Evolutionary conservation across 2,113 vertebrate species (phyloP).

Genomic region (Zeus faber): DNA sequence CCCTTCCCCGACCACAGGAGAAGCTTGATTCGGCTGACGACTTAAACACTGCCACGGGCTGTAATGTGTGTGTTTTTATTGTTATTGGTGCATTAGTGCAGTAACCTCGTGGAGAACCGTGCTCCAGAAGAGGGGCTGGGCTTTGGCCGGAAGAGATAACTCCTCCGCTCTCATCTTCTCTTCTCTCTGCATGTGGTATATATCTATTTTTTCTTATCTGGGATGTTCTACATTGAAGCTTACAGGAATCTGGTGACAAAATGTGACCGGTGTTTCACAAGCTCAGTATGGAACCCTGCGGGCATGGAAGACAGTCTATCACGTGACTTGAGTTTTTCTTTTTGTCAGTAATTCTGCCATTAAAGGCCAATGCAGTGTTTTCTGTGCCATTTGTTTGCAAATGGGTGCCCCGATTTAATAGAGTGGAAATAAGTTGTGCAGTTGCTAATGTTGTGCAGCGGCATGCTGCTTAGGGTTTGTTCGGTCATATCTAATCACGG

Average conservation of each 20-base stretch:
- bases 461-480: too few species aligned
- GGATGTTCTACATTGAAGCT: too few species aligned
- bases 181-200: not conserved
- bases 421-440: conserved; percentile 1
- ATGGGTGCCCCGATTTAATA: conserved; percentile 9
- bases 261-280: not conserved
- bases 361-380: conserved; percentile 10
- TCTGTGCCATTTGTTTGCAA: too few species aligned
- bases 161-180: not conserved
- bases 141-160: not conserved
- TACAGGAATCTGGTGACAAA: not conserved
- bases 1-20: not conserved
- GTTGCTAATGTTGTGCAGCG: too few species aligned
- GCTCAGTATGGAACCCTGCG: not conserved
- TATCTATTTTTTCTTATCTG: too few species aligned
- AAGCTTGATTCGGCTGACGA: conserved; percentile 4
- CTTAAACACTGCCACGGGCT: conserved; percentile 20
- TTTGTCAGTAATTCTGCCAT: not conserved
- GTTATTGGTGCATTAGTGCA: conserved; percentile 19
- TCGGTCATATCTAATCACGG: too few species aligned
- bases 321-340: not conserved
- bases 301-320: not conserved
- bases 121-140: not conserved
- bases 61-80: conserved; percentile 14
- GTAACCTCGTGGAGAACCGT: not conserved